Conservation (phyloP, 1,140 invertebrate species). For the Pinna nobilis region DNA sequence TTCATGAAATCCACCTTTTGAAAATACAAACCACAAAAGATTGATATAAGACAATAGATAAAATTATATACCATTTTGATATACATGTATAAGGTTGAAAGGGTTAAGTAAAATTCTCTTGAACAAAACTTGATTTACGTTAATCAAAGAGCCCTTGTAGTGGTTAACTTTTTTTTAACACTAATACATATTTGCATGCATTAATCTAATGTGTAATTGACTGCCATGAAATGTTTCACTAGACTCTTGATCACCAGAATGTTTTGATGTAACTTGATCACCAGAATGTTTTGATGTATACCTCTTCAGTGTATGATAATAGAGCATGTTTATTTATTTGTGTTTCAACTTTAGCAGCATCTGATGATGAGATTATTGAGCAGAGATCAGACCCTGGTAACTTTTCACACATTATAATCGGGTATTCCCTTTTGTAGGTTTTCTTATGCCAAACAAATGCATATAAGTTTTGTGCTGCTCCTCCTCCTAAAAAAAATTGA, state of each 20-base stretch:
- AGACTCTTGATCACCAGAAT: not conserved
- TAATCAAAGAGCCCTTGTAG: too few species aligned
- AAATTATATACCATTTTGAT: too few species aligned
- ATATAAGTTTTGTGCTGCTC: too few species aligned
- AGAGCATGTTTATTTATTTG: not conserved
- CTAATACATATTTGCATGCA: not conserved
- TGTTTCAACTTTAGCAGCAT: slow-evolving; percentile 27
- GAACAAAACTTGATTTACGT: too few species aligned
- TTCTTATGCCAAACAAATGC: not conserved
- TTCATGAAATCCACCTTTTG: too few species aligned
- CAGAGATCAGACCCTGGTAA: slow-evolving; percentile 46
- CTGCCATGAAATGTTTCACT: not conserved
- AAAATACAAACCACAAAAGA: too few species aligned
- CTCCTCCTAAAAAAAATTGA: too few species aligned
- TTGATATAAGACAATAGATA: too few species aligned
- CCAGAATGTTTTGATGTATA: not conserved
- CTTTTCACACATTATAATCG: not conserved
- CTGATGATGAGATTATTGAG: slow-evolving; percentile 38
- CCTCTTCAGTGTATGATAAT: not conserved
- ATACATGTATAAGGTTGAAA: too few species aligned
- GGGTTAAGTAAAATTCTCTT: too few species aligned
- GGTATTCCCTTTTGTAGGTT: not conserved
- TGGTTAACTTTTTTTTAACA: not conserved
- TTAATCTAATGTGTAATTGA: not conserved
- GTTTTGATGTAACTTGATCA: not conserved